Evolutionary conservation across 2,888 invertebrate species (phyloP).

Genomic region (Capitulum mitella): DNA sequence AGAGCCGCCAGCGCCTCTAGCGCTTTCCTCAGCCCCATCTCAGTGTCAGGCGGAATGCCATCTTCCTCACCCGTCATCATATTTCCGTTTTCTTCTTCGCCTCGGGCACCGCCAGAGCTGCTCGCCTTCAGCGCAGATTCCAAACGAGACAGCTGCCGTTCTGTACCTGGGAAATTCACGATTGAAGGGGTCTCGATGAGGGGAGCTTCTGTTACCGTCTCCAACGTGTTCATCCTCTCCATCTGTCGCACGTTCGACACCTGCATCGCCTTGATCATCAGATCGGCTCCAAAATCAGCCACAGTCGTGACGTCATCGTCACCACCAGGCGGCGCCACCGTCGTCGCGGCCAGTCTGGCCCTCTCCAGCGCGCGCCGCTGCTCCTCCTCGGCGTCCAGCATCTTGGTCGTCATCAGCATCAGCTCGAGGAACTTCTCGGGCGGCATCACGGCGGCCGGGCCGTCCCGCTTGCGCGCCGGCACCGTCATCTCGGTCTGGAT

Average conservation of each 20-base stretch:
- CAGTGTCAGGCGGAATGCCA: neutral
- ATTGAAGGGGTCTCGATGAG: too few relatives aligned
- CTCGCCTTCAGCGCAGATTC: too few relatives aligned
- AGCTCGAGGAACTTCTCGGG: neutral
- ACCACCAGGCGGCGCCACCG: neutral
- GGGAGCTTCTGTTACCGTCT: neutral
- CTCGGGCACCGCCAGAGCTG: too few relatives aligned
- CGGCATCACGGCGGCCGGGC: neutral
- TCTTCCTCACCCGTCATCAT: neutral
- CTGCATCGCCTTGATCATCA: conserved; percentile 1
- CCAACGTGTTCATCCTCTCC: neutral
- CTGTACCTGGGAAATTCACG: too few relatives aligned
- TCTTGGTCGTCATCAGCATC: neutral
- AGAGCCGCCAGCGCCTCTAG: neutral
- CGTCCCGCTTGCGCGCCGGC: neutral
- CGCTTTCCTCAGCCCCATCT: neutral
- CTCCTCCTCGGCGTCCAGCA: neutral
- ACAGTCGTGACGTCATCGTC: neutral
- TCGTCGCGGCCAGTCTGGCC: neutral
- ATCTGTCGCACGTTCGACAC: neutral
- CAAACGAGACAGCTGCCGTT: too few relatives aligned
- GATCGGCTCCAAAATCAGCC: neutral
- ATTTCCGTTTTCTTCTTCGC: too few relatives aligned
- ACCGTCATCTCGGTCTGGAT: neutral
- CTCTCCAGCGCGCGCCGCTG: neutral